Evolutionary conservation across 2,888 invertebrate species (phyloP), one percentile per base, ranked within the genome.

Genomic region (Dinocampus coccinellae): DNA sequence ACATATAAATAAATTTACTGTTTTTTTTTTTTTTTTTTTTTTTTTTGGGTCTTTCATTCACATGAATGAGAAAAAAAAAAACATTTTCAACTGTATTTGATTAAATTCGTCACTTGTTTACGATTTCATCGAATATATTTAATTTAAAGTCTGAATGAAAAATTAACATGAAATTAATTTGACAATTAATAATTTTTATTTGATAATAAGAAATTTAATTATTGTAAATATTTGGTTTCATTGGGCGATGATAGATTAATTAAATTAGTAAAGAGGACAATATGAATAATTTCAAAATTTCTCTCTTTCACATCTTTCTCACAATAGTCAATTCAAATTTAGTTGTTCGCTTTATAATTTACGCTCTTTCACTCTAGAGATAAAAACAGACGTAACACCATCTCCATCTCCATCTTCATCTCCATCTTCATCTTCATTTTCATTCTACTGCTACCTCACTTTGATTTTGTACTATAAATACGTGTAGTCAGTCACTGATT

Each of bases 261-360:
- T 87, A 87, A 86, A 86, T 84, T 83, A 84, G 85, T 82, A 80
- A 82, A 1, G 9, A 84, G 85, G 84, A 87, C 86, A 86, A 86
- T 85, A 85, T 85, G 85, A 81, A 55, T 39, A 42, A n/a, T 36
- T 55, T 62, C 73, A 71, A 74, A 73, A 73, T 73, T 68, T 61
- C 69, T 73, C 74, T 69, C 69, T 72, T 52, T 77, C 72, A 76
- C 76, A 73, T 76, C 73, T 75, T 70, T 73, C 75, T 58, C 69
- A 7, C 42, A 26, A 29, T 7, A 29, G 7, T 7, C 20, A 47
- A 16, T 16, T 47, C 16, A 20, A 47, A 47, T 16, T 47, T 47
- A 16, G 16, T 47, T 47, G 47, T 47, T 16, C 16, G 16, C 47
- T 47, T 16, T 47, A 47, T 47, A 20, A 47, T 47, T 47, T 7